A percentile compares a stretch with the other conserved stretches of the same genome.
phyloP scores from a whole-genome alignment of 2,113 vertebrate genomes.

The Lepidothrix coronata region DNA sequence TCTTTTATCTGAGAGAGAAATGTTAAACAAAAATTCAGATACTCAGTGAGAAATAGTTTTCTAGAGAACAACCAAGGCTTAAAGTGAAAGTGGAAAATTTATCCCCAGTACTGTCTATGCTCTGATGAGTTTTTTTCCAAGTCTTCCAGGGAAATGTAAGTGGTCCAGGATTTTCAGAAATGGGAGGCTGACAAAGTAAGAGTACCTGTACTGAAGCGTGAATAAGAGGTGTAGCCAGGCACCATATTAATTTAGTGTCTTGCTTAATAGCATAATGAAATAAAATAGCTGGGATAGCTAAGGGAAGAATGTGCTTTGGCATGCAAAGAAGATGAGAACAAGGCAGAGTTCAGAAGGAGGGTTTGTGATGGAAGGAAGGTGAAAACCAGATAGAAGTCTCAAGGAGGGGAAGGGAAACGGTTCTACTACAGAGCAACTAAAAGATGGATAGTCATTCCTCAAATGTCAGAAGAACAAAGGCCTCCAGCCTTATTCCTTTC shows the following conservation, averaged over 20 bases:
- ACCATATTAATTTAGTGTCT: not conserved
- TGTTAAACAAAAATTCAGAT: not conserved
- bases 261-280: not conserved
- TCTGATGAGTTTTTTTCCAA: not conserved
- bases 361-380: not conserved
- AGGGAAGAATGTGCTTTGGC: not conserved
- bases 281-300: not conserved
- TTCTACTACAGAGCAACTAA: not conserved
- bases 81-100: not conserved
- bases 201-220: not conserved
- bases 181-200: not conserved
- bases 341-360: not conserved
- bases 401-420: not conserved
- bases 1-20: not conserved
- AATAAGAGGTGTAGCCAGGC: not conserved
- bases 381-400: rapidly evolving
- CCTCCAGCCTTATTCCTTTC: not conserved
- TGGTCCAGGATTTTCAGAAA: not conserved
- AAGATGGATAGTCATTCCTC: not conserved
- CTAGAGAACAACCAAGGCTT: not conserved
- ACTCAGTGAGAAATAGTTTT: not conserved
- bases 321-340: not conserved
- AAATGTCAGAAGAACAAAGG: not conserved
- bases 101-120: not conserved
- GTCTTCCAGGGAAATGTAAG: not conserved